These are phyloP conservation scores for Taphrorychus bicolor DNA, from an alignment of 2,888 invertebrate species.

Conservation along the genomic window DNA sequence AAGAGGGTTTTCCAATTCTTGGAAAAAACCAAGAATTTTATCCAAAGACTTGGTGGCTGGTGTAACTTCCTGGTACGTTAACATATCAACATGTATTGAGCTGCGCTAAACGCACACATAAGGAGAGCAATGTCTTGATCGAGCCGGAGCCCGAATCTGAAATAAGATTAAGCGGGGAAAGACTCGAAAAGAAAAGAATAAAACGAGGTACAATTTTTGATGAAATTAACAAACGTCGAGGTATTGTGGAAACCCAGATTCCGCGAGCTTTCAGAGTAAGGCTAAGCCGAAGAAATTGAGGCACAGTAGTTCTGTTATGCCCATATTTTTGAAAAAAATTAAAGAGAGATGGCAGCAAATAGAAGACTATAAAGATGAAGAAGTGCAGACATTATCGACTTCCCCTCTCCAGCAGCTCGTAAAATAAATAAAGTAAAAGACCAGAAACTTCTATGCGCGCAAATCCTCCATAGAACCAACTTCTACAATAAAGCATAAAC, in stretches of 20 bases:
- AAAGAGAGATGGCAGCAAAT: conserved; percentile 14
- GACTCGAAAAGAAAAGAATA: background rate
- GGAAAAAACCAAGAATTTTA: conserved; percentile 39
- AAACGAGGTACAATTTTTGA: conserved; percentile 29
- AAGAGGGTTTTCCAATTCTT: conserved; percentile 29
- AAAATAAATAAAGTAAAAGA: background rate
- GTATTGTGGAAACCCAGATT: conserved; percentile 3
- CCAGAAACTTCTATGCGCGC: conserved; percentile 7
- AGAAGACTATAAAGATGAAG: background rate
- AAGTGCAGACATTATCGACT: background rate
- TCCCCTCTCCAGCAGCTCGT: conserved; percentile 13
- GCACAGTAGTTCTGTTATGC: conserved; percentile 44
- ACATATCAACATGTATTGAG: conserved; percentile 43
- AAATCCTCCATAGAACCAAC: conserved; percentile 22
- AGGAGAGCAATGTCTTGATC: conserved; percentile 12
- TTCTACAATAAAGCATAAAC: background rate
- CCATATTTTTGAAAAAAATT: conserved; percentile 42
- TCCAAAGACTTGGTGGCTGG: conserved; percentile 30
- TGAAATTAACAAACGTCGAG: conserved; percentile 19
- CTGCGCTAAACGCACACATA: conserved; percentile 40
- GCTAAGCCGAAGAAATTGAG: conserved; percentile 24
- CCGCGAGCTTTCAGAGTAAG: background rate
- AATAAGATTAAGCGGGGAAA: background rate
- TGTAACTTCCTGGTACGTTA: conserved; percentile 11
- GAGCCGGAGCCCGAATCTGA: background rate